Percentiles rank a stretch among this genome's conserved stretches.
Conservation (phyloP, 1,140 invertebrate species). For the Ceratitis capitata region DNA sequence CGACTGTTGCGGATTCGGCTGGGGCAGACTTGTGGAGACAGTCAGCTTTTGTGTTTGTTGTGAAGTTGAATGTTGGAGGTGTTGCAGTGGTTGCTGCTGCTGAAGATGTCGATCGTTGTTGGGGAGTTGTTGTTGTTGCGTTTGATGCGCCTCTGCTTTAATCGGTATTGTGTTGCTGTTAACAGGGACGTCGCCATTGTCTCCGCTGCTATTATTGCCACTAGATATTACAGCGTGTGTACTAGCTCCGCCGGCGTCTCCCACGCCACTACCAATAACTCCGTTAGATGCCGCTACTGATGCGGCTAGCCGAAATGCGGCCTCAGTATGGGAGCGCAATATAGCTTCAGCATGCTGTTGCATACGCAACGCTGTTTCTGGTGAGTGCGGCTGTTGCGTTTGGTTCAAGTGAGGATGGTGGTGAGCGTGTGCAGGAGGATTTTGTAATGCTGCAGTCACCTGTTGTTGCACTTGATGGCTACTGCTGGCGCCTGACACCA, state of each 20-base stretch:
- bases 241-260: no score
- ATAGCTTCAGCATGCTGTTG: constrained; percentile 79
- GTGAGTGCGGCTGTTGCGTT: constrained; percentile 68
- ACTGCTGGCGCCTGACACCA: constrained; percentile 47
- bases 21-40: constrained; percentile 56
- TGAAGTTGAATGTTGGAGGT: constrained; percentile 18
- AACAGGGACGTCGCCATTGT: background rate
- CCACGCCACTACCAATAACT: constrained; percentile 28
- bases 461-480: constrained; percentile 46
- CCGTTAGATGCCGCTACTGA: constrained; percentile 68
- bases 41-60: constrained; percentile 19
- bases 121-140: constrained; percentile 32
- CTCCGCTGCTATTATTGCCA: background rate
- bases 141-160: constrained; percentile 40
- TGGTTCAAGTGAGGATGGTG: constrained; percentile 63
- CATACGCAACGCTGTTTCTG: constrained; percentile 78
- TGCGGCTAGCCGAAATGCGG: constrained; percentile 78
- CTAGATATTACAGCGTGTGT: constrained; percentile 56
- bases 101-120: background rate
- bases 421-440: constrained; percentile 45
- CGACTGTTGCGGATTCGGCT: constrained; percentile 68
- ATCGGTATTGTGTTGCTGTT: constrained; percentile 42
- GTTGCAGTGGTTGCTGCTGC: constrained; percentile 29
- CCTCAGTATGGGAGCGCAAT: constrained; percentile 83
- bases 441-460: constrained; percentile 42